Conservation (phyloP, 2,113 vertebrate genomes). For the Solea solea region DNA sequence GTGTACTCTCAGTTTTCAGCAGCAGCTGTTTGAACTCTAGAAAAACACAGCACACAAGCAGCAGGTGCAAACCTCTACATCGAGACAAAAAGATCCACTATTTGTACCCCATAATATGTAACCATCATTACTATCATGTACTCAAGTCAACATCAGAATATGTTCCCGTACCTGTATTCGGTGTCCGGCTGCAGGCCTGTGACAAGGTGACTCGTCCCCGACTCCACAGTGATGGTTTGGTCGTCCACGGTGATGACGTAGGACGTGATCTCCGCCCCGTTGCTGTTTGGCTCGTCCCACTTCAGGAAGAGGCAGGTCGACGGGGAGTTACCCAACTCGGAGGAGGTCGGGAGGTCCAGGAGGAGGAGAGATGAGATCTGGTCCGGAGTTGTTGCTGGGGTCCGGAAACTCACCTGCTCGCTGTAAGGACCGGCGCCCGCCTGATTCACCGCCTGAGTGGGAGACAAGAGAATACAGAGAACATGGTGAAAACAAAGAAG, state of each 20-base stretch:
- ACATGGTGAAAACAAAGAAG: background rate
- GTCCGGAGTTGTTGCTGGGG: constrained; percentile 87
- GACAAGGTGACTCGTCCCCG: constrained; percentile 82
- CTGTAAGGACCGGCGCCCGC: constrained; percentile 92
- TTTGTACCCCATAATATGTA: too few relatives aligned
- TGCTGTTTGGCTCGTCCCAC: constrained; percentile 95
- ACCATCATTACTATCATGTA: too few relatives aligned
- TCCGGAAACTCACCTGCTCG: constrained; percentile 88
- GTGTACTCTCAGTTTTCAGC: too few relatives aligned
- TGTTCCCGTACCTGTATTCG: constrained; percentile 86
- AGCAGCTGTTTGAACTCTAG: too few relatives aligned
- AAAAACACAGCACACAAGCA: too few relatives aligned
- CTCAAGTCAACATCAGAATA: background rate
- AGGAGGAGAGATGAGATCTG: constrained; percentile 82
- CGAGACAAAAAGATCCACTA: too few relatives aligned
- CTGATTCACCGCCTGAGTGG: constrained; percentile 89
- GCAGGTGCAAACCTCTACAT: too few relatives aligned
- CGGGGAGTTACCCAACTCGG: constrained; percentile 76
- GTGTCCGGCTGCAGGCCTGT: constrained; percentile 91
- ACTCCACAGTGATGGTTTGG: constrained; percentile 83
- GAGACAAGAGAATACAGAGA: constrained; percentile 6
- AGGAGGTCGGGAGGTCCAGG: constrained; percentile 84
- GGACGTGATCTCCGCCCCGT: constrained; percentile 90
- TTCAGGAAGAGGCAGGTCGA: constrained; percentile 91
- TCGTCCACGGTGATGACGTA: constrained; percentile 91